Percentiles rank a stretch among this genome's conserved stretches.
Evolutionary conservation across 2,888 invertebrate species (phyloP).

Genomic region (Epinotia bilunana): DNA sequence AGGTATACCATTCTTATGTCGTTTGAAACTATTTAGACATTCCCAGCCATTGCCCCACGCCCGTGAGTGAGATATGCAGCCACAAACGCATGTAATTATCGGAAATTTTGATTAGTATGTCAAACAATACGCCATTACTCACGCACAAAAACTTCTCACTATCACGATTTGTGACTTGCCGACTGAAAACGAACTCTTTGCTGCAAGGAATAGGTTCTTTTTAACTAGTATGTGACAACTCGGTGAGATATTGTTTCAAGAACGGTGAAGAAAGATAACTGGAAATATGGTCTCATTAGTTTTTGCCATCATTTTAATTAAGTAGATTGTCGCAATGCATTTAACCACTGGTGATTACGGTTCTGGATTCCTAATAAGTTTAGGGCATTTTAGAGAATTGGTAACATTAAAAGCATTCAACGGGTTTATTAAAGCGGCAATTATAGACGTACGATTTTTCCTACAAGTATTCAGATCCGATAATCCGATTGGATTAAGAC

Average conservation of each 20-base stretch:
- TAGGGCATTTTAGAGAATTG: not conserved
- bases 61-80: conserved; percentile 15
- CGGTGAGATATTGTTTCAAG: conserved; percentile 40
- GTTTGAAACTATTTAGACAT: not conserved
- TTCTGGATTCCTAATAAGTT: conserved; percentile 32
- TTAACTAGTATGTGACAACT: conserved; percentile 5
- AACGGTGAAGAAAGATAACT: conserved; percentile 49
- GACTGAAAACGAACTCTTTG: conserved; percentile 1
- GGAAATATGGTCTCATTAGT: conserved; percentile 48
- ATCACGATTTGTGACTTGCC: not conserved
- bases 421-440: too few species aligned
- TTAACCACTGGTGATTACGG: conserved; percentile 40
- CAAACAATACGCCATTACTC: conserved; percentile 37
- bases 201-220: not conserved
- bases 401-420: too few species aligned
- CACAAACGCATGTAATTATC: conserved; percentile 34
- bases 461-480: too few species aligned
- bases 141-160: not conserved
- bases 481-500: too few species aligned
- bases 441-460: too few species aligned
- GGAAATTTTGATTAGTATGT: conserved; percentile 40
- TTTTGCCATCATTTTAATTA: conserved; percentile 47
- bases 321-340: conserved; percentile 48
- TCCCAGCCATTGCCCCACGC: conserved; percentile 29
- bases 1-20: not conserved